Evolutionary conservation across 1,140 invertebrate species (phyloP).

Genomic region (Leptinotarsa defecta): DNA sequence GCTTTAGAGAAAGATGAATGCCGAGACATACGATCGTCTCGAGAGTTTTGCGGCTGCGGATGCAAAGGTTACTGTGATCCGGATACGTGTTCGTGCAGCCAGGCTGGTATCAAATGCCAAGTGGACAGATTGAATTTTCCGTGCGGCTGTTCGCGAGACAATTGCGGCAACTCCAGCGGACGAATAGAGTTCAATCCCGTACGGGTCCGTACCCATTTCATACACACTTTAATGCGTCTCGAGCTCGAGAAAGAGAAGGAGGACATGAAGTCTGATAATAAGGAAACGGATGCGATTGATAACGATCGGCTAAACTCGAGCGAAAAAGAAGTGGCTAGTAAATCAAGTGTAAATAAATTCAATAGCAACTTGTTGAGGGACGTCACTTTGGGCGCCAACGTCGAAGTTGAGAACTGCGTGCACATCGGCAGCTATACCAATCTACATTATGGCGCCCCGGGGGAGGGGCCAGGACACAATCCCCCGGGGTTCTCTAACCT

Average conservation of each 20-base stretch:
- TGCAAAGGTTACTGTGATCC: slow-evolving; percentile 95
- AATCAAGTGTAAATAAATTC: slow-evolving; percentile 39
- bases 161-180: slow-evolving; percentile 90
- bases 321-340: slow-evolving; percentile 34
- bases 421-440: slow-evolving; percentile 68
- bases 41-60: slow-evolving; percentile 93
- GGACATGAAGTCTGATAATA: slow-evolving; percentile 53
- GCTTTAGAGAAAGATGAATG: slow-evolving; percentile 93
- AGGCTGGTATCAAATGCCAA: slow-evolving; percentile 88
- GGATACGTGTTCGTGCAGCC: slow-evolving; percentile 90
- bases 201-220: slow-evolving; percentile 95
- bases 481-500: slow-evolving; percentile 53
- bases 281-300: slow-evolving; percentile 53
- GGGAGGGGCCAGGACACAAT: slow-evolving; percentile 48
- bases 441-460: slow-evolving; percentile 62
- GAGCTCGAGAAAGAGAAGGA: slow-evolving; percentile 83
- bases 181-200: slow-evolving; percentile 96
- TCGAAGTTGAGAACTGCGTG: slow-evolving; percentile 67
- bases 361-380: slow-evolving; percentile 60
- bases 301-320: slow-evolving; percentile 48
- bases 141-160: slow-evolving; percentile 92
- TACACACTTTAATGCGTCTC: slow-evolving; percentile 93
- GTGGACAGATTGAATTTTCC: slow-evolving; percentile 95
- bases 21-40: slow-evolving; percentile 85
- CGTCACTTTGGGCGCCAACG: slow-evolving; percentile 60